Evolutionary conservation across 2,888 invertebrate species (phyloP).

Genomic region (Drosophila setosimentum): DNA sequence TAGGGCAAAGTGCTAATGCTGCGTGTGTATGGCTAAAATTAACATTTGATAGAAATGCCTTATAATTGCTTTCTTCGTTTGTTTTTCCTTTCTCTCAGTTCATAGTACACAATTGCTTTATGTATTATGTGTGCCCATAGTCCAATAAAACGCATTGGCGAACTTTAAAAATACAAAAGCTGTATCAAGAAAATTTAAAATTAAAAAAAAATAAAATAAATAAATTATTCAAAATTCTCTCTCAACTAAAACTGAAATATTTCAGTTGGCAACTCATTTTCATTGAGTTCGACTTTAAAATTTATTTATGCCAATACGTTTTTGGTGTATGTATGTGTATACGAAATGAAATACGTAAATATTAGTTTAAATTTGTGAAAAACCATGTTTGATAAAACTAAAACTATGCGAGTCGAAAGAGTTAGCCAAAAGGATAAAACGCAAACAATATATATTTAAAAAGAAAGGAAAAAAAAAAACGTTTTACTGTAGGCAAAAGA

Average conservation of each 20-base stretch:
- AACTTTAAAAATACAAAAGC: not conserved
- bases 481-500: constrained; percentile 9
- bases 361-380: not conserved
- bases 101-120: not conserved
- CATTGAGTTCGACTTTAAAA: not conserved
- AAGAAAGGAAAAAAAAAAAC: not conserved
- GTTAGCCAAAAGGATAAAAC: constrained; percentile 4
- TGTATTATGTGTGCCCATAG: not conserved
- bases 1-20: constrained; percentile 40
- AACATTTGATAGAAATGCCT: constrained; percentile 10
- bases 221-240: not conserved
- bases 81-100: not conserved
- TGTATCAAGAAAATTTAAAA: not conserved
- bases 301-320: not conserved
- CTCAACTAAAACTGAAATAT: not conserved
- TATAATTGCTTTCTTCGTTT: not conserved
- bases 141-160: not conserved
- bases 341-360: not conserved
- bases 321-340: not conserved
- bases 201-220: not conserved
- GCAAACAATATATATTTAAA: not conserved
- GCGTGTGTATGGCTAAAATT: constrained; percentile 30
- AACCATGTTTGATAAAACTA: not conserved
- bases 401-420: constrained; percentile 46
- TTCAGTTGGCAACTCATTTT: not conserved